Evolutionary conservation across 2,888 invertebrate species (phyloP).

Genomic region (Pantelozetes paolii): DNA sequence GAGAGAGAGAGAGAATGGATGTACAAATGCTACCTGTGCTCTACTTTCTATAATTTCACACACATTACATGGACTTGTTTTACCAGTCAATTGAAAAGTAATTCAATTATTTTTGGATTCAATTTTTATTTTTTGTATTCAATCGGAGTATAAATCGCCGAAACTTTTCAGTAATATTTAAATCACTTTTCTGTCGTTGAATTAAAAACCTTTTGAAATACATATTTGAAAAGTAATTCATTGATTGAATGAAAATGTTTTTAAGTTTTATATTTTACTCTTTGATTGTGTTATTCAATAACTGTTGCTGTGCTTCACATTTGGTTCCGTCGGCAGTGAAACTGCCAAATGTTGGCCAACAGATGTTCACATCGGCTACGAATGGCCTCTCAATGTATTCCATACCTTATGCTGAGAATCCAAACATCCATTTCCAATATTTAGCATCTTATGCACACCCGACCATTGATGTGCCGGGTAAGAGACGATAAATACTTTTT

Average conservation of each 20-base stretch:
- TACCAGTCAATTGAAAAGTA: background rate
- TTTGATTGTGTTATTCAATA: background rate
- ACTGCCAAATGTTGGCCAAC: background rate
- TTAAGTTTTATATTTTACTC: background rate
- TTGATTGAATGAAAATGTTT: background rate
- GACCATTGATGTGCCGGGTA: background rate
- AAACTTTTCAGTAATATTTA: background rate
- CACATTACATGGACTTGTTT: too few species aligned
- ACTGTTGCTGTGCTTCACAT: conserved; percentile 18
- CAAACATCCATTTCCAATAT: background rate
- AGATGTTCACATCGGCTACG: too few species aligned
- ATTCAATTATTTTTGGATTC: background rate
- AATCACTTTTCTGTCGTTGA: background rate
- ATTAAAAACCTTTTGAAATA: background rate
- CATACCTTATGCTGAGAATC: background rate
- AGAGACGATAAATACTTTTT: too few species aligned
- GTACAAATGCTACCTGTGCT: too few species aligned
- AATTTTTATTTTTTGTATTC: background rate
- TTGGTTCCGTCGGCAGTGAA: background rate
- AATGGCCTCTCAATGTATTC: background rate
- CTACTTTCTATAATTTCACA: too few species aligned
- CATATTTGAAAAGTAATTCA: background rate
- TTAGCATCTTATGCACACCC: background rate
- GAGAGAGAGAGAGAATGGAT: too few species aligned
- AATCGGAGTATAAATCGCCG: background rate